Evolutionary conservation across 2,113 vertebrate genomes (phyloP).

Genomic region (Heterocephalus glaber): DNA sequence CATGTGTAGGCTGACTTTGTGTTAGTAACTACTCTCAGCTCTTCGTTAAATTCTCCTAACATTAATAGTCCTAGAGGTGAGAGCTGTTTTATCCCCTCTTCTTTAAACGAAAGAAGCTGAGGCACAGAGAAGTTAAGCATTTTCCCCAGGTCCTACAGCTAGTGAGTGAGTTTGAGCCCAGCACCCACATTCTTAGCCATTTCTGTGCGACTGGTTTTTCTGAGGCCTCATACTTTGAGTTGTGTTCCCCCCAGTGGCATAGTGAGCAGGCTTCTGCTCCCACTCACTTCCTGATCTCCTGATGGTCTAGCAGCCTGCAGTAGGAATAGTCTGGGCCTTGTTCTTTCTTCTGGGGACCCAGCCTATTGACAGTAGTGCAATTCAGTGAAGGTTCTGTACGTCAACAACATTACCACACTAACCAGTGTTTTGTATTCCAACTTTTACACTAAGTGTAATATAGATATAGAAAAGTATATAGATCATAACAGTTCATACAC

Average conservation of each 20-base stretch:
- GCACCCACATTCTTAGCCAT: not conserved
- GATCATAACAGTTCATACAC: fast-evolving
- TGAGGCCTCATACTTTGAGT: not conserved
- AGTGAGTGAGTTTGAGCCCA: not conserved
- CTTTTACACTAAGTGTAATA: fast-evolving
- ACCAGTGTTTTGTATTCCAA: not conserved
- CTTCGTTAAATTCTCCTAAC: not conserved
- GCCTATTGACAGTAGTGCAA: fast-evolving
- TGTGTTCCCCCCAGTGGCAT: not conserved
- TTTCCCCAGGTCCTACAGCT: not conserved
- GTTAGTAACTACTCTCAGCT: fast-evolving
- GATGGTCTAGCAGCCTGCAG: fast-evolving
- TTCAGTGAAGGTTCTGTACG: not conserved
- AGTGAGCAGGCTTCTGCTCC: fast-evolving
- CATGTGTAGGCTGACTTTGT: fast-evolving
- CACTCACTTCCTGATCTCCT: not conserved
- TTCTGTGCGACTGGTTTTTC: fast-evolving
- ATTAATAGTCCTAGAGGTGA: not conserved
- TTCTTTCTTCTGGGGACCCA: not conserved
- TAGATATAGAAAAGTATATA: fast-evolving
- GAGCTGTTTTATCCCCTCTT: fast-evolving
- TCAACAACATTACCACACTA: fast-evolving
- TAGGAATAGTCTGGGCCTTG: not conserved
- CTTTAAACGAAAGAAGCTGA: not conserved
- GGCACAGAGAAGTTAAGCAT: not conserved